Evolutionary conservation across 2,888 invertebrate species (phyloP), one percentile per base, ranked within the genome.

Genomic region (Macropis europaea): DNA sequence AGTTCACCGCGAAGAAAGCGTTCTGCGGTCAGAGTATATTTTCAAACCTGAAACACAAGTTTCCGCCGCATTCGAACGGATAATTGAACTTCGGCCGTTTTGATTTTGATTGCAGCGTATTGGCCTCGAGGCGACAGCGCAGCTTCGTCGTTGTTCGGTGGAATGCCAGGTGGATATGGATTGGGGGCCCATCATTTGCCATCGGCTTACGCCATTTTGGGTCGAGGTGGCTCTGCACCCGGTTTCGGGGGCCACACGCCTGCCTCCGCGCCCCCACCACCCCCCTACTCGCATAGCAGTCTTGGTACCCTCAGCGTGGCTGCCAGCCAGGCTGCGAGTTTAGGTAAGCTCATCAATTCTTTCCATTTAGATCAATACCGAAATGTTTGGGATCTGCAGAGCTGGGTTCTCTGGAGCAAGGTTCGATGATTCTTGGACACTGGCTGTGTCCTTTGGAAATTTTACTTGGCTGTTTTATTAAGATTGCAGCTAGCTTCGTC

Each of bases 241-340:
- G 87, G 88, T 40, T 89, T 85, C 40, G 89, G 85, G 73, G 85
- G 89, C 45, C 89, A 87, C 73, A 86, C 87, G 50, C 87, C 87
- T 32, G 81, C 87, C 38, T 85, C 89, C 47, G 88, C 87, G 15
- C 89, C 86, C 73, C 89, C 88, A 67, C 89, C 88, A 57, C 87
- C 87, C 63, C 89, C 88, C 40, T 90, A 88, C 63, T 87, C 90
- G 2, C 90, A 90, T 81, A 89, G 90, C 73, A 89, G 90, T 76
- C 86, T 90, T 43, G 91, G 91, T 82, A 95, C 96, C 61, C 93
- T 96, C 86, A 95, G 95, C 79, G 96, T 95, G 82, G 96, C 96
- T 54, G 96, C 96, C 79, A 95, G 95, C 88, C 96, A 96, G 90
- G 96, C 96, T 36, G 96, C 96, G 59, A 95, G 95, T 86, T 92